phyloP scores from a whole-genome alignment of 2,113 vertebrate genomes.

The Albula goreensis region DNA sequence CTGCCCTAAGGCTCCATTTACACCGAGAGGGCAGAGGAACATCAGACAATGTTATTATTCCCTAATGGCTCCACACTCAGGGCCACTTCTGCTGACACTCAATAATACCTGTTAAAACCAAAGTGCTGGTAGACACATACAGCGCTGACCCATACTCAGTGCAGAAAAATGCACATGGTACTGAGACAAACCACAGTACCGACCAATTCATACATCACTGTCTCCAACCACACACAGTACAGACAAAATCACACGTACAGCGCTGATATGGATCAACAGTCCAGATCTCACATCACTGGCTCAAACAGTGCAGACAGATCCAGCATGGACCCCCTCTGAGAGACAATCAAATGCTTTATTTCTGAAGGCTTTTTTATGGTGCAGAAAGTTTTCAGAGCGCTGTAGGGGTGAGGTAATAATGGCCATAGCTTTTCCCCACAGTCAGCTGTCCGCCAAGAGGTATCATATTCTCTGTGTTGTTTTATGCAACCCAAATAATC shows the following conservation, averaged over 20 bases:
- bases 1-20: no score
- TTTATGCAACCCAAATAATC: conserved; percentile 2
- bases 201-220: background rate
- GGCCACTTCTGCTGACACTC: no score
- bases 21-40: no score
- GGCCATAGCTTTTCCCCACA: background rate
- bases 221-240: background rate
- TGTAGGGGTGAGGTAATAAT: background rate
- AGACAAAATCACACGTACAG: background rate
- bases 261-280: no score
- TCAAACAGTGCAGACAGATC: no score
- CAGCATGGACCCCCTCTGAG: no score
- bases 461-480: background rate
- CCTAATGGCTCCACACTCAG: no score
- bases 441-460: background rate
- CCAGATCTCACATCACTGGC: no score
- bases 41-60: no score
- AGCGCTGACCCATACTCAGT: background rate
- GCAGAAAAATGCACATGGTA: background rate
- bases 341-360: no score
- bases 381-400: background rate
- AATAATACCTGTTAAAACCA: background rate
- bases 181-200: background rate
- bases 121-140: background rate
- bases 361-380: background rate